Conservation (phyloP, 2,888 invertebrate species). For the Furcula furcula region DNA sequence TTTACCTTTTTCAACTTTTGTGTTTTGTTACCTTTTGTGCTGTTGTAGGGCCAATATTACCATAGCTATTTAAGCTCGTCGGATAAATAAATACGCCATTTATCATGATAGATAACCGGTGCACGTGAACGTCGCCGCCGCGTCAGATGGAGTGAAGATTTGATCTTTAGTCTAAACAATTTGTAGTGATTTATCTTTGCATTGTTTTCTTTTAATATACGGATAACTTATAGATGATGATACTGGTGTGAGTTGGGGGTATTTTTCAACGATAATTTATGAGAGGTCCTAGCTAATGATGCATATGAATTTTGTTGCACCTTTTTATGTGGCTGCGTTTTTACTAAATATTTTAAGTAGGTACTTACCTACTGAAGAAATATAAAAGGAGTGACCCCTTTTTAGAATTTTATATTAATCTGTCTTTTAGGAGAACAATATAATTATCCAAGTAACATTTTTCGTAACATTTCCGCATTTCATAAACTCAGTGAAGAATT, state of each 20-base stretch:
- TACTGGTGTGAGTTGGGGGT: conserved; percentile 9
- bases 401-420: no score
- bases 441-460: no score
- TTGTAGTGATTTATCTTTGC: conserved; percentile 64
- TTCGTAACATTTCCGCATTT: no score
- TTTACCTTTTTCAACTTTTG: conserved; percentile 82
- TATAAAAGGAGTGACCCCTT: no score
- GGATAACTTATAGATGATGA: conserved; percentile 22
- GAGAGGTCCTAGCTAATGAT: conserved; percentile 6
- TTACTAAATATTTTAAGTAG: conserved; percentile 5
- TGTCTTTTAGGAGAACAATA: no score
- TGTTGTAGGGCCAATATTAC: conserved; percentile 82
- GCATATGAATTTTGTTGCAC: no score
- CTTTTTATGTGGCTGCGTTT: conserved; percentile 7
- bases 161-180: conserved; percentile 62
- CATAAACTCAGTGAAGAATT: no score
- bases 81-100: conserved; percentile 82
- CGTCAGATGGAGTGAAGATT: conserved; percentile 70
- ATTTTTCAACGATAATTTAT: conserved; percentile 17
- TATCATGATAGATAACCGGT: conserved; percentile 81
- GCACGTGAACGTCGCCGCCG: conserved; percentile 68
- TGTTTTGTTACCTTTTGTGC: conserved; percentile 83
- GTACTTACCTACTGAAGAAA: no score
- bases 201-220: conserved; percentile 51
- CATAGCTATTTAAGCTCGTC: conserved; percentile 81